Evolutionary conservation across 2,113 vertebrate species (phyloP).

Genomic region (Gymnogyps californianus): DNA sequence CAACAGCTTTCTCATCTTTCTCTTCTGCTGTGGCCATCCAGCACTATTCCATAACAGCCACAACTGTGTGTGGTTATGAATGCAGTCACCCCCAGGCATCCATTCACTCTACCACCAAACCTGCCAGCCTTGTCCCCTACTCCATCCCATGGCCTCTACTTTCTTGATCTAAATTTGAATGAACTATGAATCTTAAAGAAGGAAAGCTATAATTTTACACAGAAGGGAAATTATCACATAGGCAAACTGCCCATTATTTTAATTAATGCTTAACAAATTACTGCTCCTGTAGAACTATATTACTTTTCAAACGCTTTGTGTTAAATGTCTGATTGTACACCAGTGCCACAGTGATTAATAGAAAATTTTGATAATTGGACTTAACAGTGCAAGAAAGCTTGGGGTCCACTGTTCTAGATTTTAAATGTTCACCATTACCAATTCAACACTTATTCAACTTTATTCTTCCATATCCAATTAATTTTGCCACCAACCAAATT

Average conservation of each 20-base stretch:
- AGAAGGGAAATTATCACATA: neutral
- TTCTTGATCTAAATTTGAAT: neutral
- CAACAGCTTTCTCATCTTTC: neutral
- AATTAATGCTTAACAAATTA: neutral
- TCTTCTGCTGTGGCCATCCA: neutral
- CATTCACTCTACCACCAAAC: neutral
- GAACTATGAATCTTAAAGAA: neutral
- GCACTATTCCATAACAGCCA: fast-evolving
- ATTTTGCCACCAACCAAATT: neutral
- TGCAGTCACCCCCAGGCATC: neutral
- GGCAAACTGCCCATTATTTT: neutral
- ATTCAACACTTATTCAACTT: neutral
- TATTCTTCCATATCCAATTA: neutral
- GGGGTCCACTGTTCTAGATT: neutral
- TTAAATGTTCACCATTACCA: neutral
- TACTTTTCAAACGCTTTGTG: neutral
- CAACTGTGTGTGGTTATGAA: neutral
- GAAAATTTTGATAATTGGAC: neutral
- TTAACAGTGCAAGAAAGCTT: neutral
- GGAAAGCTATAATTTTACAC: neutral
- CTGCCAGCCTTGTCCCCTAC: neutral
- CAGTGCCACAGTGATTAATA: neutral
- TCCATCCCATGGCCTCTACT: neutral
- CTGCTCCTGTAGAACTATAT: neutral
- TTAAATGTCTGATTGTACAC: neutral